Percentiles rank a stretch among this genome's conserved stretches.
Evolutionary conservation across 30 jellyfish, hydroid and myxozoan genomes (phyloP).

Genomic region (Aurelia aurita): DNA sequence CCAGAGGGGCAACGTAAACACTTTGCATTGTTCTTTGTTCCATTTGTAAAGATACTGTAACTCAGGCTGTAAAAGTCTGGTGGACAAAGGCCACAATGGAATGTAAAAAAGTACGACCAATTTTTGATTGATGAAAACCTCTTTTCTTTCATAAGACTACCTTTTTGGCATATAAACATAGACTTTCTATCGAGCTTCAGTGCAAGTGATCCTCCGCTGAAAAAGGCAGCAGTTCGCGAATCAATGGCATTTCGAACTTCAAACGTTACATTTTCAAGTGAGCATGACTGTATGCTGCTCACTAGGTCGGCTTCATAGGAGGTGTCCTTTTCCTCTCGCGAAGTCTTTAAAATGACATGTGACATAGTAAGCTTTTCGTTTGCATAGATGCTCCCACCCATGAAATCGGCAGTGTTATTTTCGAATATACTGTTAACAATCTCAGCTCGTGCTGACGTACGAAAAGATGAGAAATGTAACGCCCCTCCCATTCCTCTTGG

Average conservation of each 20-base stretch:
- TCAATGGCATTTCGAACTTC: neutral
- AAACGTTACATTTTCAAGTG: neutral
- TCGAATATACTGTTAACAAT: neutral
- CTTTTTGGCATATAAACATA: neutral
- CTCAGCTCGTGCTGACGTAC: neutral
- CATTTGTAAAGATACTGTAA: neutral
- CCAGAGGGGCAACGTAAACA: neutral
- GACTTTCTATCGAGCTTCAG: neutral
- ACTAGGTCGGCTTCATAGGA: neutral
- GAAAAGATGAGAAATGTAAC: neutral
- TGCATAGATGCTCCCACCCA: conserved; percentile 3
- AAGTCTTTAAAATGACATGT: neutral
- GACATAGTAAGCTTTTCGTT: neutral
- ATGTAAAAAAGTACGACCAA: neutral
- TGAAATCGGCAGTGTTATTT: neutral
- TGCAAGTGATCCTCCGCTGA: neutral
- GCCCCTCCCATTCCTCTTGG: neutral
- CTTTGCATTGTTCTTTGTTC: neutral
- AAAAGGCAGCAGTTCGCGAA: neutral
- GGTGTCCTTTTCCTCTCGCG: neutral
- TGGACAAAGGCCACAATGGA: neutral
- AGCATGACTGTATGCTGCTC: neutral
- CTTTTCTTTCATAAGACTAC: neutral
- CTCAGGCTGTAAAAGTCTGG: neutral
- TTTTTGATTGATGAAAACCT: neutral